Evolutionary conservation across 2,888 invertebrate genomes (phyloP).

Genomic region (Nomada goodeniana): DNA sequence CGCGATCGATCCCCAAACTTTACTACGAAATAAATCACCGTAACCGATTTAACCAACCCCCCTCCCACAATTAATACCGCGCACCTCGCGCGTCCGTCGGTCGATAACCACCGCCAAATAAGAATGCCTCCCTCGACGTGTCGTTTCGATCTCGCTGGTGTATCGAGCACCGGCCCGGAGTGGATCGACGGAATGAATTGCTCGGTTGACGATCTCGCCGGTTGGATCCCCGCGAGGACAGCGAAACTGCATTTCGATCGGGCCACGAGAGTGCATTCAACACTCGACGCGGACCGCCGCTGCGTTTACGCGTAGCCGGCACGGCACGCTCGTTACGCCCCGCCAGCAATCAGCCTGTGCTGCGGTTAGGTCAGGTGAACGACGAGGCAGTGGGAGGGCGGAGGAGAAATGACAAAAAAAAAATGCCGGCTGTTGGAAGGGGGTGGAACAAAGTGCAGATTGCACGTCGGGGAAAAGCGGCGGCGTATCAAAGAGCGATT

Average conservation of each 20-base stretch:
- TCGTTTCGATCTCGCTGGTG: neutral
- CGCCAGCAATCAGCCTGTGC: conserved; percentile 44
- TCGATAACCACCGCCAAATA: neutral
- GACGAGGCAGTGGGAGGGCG: neutral
- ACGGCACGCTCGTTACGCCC: conserved; percentile 40
- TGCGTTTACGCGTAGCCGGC: conserved; percentile 51
- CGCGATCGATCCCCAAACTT: too few species aligned
- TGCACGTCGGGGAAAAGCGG: conserved; percentile 58
- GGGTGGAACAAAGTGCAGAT: conserved; percentile 51
- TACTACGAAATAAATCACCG: too few species aligned
- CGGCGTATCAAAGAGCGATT: conserved; percentile 59
- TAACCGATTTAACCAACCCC: neutral
- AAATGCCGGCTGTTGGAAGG: neutral
- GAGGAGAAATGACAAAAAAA: neutral
- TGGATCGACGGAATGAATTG: conserved; percentile 38
- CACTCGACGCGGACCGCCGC: conserved; percentile 37
- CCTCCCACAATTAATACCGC: neutral
- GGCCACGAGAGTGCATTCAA: conserved; percentile 37
- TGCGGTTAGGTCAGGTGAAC: conserved; percentile 47
- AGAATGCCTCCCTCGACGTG: neutral
- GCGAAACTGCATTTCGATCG: conserved; percentile 50
- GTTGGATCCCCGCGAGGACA: conserved; percentile 41
- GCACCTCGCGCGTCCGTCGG: neutral
- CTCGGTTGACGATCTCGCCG: conserved; percentile 40
- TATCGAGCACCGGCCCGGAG: neutral